Percentiles rank a stretch among this genome's conserved stretches.
phyloP scores from a whole-genome alignment of 2,888 invertebrate genomes.

The Invenusta paracnida region DNA sequence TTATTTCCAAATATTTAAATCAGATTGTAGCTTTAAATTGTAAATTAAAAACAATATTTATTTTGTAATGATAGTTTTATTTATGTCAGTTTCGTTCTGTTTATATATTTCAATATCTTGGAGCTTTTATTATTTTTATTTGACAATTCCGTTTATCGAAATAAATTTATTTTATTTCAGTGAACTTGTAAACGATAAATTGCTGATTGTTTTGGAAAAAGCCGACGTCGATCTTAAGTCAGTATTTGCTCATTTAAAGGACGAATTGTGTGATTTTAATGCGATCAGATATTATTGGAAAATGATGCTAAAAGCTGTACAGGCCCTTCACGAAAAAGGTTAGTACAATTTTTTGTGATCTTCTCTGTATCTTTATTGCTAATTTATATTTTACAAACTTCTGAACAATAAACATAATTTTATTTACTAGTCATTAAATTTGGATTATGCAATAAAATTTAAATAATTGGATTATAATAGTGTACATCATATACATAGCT shows the following conservation, averaged over 20 bases:
- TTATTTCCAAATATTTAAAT: not conserved
- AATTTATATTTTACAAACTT: too few relatives aligned
- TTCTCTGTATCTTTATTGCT: too few relatives aligned
- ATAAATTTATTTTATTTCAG: not conserved
- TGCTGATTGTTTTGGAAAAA: conserved; percentile 84
- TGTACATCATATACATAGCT: too few relatives aligned
- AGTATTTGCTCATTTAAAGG: conserved; percentile 60
- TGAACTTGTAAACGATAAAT: conserved; percentile 62
- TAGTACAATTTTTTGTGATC: too few relatives aligned
- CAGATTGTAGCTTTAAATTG: too few relatives aligned
- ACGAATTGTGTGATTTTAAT: conserved; percentile 67
- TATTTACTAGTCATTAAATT: too few relatives aligned
- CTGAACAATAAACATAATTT: too few relatives aligned
- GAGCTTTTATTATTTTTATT: not conserved
- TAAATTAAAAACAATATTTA: not conserved
- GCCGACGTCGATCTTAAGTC: conserved; percentile 82
- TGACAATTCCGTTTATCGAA: not conserved
- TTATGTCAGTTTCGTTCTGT: too few relatives aligned
- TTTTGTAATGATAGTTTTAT: too few relatives aligned
- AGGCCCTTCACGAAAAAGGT: conserved; percentile 83
- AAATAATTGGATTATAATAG: too few relatives aligned
- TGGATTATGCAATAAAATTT: too few relatives aligned
- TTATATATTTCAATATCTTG: too few relatives aligned
- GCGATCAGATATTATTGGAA: conserved; percentile 82
- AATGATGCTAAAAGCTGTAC: conserved; percentile 84